Percentiles rank a stretch among this genome's conserved stretches.
Evolutionary conservation across 2,113 vertebrate species (phyloP).

Genomic region (Oxyura jamaicensis): DNA sequence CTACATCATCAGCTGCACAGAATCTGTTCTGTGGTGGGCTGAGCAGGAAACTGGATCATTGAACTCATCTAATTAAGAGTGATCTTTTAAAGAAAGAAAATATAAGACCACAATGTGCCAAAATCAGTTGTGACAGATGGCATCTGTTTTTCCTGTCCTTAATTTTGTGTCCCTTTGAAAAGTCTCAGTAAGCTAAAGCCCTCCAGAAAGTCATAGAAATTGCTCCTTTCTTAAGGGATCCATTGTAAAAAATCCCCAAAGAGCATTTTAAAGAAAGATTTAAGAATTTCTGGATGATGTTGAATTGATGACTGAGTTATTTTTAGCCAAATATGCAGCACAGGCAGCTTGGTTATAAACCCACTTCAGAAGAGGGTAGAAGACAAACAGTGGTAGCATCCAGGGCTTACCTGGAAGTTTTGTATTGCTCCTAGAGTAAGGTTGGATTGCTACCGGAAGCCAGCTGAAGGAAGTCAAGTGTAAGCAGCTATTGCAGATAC

Average conservation of each 20-base stretch:
- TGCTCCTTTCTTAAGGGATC: neutral
- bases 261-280: neutral
- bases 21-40: neutral
- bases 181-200: neutral
- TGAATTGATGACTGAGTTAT: neutral
- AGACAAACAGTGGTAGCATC: neutral
- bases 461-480: neutral
- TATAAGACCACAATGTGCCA: neutral
- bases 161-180: neutral
- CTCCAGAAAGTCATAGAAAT: neutral
- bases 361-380: neutral
- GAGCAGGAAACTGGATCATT: neutral
- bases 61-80: neutral
- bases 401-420: neutral
- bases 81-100: neutral
- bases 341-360: neutral
- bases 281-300: neutral
- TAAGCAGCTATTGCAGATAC: neutral
- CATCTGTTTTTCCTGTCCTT: slow-evolving; percentile 21
- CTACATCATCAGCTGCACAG: neutral
- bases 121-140: slow-evolving; percentile 17
- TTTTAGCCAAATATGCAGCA: neutral
- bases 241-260: neutral
- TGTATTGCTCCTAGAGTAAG: neutral
- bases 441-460: neutral